Evolutionary conservation across 2,888 invertebrate genomes (phyloP), one percentile per base, ranked within the genome.

Genomic region (Amphipoea oculea): DNA sequence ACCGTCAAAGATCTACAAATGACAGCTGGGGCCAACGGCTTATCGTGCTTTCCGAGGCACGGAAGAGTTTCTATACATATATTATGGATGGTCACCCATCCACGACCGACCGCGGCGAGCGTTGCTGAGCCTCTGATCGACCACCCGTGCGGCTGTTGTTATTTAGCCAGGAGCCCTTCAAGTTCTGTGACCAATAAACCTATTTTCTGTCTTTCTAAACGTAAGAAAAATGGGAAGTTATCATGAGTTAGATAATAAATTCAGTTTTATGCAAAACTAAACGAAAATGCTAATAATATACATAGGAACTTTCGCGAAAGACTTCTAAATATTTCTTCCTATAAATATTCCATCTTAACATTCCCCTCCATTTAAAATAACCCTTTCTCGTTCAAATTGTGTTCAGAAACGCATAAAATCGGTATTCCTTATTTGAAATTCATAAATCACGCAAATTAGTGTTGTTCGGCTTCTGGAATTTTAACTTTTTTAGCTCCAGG

Each of bases 381-480:
- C 88, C 88, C 87, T 86, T 88, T 83, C 73, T 71, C 73, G 74
- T 81, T 84, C 84, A 79, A 86, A 81, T 86, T 88, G 83, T 81
- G 78, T 78, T 88, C 83, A 76, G 82, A 86, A 86, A 87, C 83
- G 84, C 85, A 87, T 88, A 89, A 90, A 91, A 87, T 86, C 81
- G 78, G 74, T 84, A 86, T 87, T 79, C 88, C 91, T 90, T 88
- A 92, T 92, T 92, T 92, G 88, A 89, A 90, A 90, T 92, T 92
- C 91, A 92, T 93, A 93, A 93, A 93, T 93, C 92, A 92, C 91
- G 85, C 83, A 90, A 92, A 92, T 91, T 89, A 89, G 86, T 83
- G 89, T 89, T 85, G 86, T 90, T 87, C 76, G 86, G 91, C 92
- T 93, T 89, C 92, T 92, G 92, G 89, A 89, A 88, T 89, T 84